Evolutionary conservation across 1,140 invertebrate species (phyloP).

Genomic region (Pantala flavescens): DNA sequence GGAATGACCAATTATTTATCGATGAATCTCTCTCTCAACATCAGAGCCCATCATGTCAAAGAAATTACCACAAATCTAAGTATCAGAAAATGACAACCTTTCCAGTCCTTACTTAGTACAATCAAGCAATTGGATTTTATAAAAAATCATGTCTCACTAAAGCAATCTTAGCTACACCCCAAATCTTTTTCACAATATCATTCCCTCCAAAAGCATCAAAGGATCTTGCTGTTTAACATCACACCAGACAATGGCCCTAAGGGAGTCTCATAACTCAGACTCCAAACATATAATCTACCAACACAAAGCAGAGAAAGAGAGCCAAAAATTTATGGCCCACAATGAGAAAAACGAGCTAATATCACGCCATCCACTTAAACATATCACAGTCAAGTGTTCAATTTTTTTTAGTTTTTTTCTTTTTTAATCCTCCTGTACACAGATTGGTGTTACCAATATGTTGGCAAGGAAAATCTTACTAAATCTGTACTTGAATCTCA

Average conservation of each 20-base stretch:
- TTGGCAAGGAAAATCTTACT: not conserved
- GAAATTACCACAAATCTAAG: too few relatives aligned
- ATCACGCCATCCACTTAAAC: slow-evolving; percentile 8
- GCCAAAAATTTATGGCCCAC: not conserved
- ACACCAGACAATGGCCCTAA: not conserved
- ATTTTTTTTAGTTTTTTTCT: slow-evolving; percentile 6
- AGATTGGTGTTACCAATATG: not conserved
- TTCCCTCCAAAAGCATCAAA: not conserved
- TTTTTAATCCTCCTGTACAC: not conserved
- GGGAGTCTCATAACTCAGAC: not conserved
- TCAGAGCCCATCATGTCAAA: too few relatives aligned
- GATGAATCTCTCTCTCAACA: too few relatives aligned
- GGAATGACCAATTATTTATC: too few relatives aligned
- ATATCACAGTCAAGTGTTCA: slow-evolving; percentile 6
- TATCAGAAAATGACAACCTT: too few relatives aligned
- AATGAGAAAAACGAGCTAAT: not conserved
- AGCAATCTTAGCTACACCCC: too few relatives aligned
- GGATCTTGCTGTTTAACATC: not conserved
- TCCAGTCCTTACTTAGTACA: too few relatives aligned
- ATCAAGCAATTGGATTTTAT: too few relatives aligned
- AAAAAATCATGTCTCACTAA: too few relatives aligned
- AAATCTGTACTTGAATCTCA: not conserved
- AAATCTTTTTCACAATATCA: too few relatives aligned
- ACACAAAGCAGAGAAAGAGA: not conserved
- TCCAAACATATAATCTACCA: slow-evolving; percentile 7